These are phyloP conservation scores for Cyprinella venusta DNA, from an alignment of 2,797 vertebrate species.

Conservation along the genomic window DNA sequence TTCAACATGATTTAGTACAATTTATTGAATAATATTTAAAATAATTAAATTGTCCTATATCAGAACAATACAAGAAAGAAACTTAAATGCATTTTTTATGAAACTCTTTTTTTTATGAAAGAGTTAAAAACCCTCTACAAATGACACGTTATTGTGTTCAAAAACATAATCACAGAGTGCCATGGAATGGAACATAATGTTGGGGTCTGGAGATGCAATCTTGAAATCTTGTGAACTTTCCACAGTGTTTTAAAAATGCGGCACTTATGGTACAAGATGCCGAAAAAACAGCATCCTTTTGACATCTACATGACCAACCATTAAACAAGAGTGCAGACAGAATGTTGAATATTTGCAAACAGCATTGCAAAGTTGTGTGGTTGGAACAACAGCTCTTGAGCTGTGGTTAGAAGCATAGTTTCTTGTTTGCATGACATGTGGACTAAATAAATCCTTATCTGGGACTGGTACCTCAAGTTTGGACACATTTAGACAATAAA, in stretches of 20 bases:
- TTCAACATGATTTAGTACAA: neutral
- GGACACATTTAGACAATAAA: too few relatives aligned
- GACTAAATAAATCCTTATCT: neutral
- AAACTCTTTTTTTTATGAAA: too few relatives aligned
- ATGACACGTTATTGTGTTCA: neutral
- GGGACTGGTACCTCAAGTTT: too few relatives aligned
- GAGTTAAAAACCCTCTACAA: neutral
- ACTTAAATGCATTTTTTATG: too few relatives aligned
- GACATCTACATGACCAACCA: neutral
- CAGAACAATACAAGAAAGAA: neutral
- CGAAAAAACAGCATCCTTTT: neutral
- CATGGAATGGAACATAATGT: neutral
- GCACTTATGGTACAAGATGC: neutral
- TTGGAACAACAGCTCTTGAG: neutral
- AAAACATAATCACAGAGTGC: too few relatives aligned
- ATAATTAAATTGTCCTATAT: neutral
- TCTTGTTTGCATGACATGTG: neutral
- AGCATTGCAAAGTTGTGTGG: neutral
- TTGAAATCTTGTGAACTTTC: neutral
- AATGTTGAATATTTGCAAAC: neutral
- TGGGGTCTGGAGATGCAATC: neutral
- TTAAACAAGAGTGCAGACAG: neutral
- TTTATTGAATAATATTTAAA: neutral
- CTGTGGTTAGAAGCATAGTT: neutral
- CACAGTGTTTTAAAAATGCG: neutral